Percentiles rank a stretch among this genome's conserved stretches.
These are phyloP conservation scores for Macrotus californicus DNA, from an alignment of 2,113 vertebrate species.

Conservation along the genomic window DNA sequence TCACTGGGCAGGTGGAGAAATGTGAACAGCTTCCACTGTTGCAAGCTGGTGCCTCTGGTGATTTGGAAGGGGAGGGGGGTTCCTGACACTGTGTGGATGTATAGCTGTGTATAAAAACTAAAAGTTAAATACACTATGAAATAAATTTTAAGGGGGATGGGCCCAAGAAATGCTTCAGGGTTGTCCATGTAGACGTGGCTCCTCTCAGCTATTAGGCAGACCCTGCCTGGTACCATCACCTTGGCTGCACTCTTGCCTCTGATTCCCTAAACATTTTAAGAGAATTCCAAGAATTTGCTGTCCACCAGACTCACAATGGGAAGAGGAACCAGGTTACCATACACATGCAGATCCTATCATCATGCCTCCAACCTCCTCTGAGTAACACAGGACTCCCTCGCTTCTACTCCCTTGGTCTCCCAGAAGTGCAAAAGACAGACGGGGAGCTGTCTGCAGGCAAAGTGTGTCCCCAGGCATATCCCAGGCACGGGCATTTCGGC, in stretches of 20 bases:
- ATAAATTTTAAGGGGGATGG: not conserved
- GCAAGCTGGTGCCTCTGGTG: not conserved
- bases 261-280: not conserved
- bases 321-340: not conserved
- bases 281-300: no score
- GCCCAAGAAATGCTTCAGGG: not conserved
- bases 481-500: not conserved
- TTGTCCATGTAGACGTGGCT: not conserved
- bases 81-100: not conserved
- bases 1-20: not conserved
- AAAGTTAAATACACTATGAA: not conserved
- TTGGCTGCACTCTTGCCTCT: not conserved
- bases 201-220: not conserved
- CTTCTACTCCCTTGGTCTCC: not conserved
- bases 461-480: accelerated
- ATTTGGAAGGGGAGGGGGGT: not conserved
- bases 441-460: not conserved
- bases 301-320: not conserved
- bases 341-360: not conserved
- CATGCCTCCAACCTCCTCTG: not conserved
- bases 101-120: not conserved
- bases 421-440: accelerated
- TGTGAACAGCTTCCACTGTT: not conserved
- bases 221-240: not conserved
- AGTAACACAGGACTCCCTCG: not conserved